phyloP scores from a whole-genome alignment of 2,797 vertebrate species.

The Florisuga fusca region DNA sequence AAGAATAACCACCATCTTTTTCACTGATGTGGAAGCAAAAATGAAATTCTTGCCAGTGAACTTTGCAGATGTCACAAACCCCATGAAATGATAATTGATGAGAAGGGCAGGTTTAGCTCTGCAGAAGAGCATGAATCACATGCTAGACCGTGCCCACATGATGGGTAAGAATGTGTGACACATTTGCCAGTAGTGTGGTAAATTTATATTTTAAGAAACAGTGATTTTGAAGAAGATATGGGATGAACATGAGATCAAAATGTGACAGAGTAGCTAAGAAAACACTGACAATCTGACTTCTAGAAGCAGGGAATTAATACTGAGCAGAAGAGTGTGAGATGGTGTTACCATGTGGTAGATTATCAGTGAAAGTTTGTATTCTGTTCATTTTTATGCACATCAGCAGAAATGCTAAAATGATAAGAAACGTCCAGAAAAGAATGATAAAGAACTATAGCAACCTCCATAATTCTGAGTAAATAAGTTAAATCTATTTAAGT shows the following conservation, averaged over 20 bases:
- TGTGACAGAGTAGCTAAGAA: constrained; percentile 12
- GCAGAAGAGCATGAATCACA: constrained; percentile 28
- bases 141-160: constrained; percentile 57
- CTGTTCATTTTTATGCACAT: background rate
- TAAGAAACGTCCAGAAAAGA: background rate
- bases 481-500: background rate
- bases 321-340: background rate
- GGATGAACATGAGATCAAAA: constrained; percentile 30
- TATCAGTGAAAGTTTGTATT: background rate
- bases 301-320: background rate
- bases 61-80: background rate
- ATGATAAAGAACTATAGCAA: background rate
- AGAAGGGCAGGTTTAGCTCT: constrained; percentile 7
- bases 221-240: constrained; percentile 13
- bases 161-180: constrained; percentile 36
- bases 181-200: constrained; percentile 12
- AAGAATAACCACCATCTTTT: background rate
- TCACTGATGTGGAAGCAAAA: background rate
- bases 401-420: background rate
- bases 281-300: background rate
- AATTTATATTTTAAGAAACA: constrained; percentile 60
- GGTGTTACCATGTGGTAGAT: background rate
- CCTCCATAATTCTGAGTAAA: background rate
- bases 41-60: background rate
- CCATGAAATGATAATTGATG: background rate